phyloP scores from a whole-genome alignment of 2,888 invertebrate species.

The Plagodis pulveraria region DNA sequence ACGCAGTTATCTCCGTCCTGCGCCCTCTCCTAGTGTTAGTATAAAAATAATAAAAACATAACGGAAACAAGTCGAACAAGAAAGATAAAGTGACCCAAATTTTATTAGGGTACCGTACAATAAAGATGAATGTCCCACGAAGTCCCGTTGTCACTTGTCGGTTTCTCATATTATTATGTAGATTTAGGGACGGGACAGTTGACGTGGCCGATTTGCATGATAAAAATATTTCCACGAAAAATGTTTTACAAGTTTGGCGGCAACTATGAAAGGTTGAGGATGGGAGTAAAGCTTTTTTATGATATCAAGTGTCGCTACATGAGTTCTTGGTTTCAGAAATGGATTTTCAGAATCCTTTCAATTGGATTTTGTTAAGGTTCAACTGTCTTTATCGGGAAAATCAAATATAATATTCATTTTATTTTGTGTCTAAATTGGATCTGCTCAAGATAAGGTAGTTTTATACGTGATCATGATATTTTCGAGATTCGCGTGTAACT shows the following conservation, averaged over 20 bases:
- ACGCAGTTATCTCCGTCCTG: too few relatives aligned
- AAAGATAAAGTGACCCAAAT: slow-evolving; percentile 26
- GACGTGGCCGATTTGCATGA: slow-evolving; percentile 19
- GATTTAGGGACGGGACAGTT: slow-evolving; percentile 25
- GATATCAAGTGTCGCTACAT: too few relatives aligned
- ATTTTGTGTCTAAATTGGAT: too few relatives aligned
- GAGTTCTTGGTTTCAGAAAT: too few relatives aligned
- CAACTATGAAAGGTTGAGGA: neutral
- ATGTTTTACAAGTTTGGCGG: slow-evolving; percentile 8
- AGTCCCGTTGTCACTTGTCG: slow-evolving; percentile 20
- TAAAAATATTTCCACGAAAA: slow-evolving; percentile 9
- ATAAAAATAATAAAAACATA: slow-evolving; percentile 16
- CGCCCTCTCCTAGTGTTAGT: neutral
- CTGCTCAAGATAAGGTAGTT: too few relatives aligned
- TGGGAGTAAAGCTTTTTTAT: too few relatives aligned
- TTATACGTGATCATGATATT: too few relatives aligned
- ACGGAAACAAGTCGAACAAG: slow-evolving; percentile 11
- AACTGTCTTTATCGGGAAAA: too few relatives aligned
- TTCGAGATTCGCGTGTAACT: too few relatives aligned
- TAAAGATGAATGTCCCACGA: slow-evolving; percentile 24
- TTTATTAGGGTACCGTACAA: slow-evolving; percentile 27
- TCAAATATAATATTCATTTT: too few relatives aligned
- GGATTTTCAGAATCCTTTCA: too few relatives aligned
- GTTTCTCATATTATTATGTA: slow-evolving; percentile 23
- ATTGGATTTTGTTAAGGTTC: too few relatives aligned